Evolutionary conservation across 1,140 invertebrate species (phyloP).

Genomic region (Eupeodes corollae): DNA sequence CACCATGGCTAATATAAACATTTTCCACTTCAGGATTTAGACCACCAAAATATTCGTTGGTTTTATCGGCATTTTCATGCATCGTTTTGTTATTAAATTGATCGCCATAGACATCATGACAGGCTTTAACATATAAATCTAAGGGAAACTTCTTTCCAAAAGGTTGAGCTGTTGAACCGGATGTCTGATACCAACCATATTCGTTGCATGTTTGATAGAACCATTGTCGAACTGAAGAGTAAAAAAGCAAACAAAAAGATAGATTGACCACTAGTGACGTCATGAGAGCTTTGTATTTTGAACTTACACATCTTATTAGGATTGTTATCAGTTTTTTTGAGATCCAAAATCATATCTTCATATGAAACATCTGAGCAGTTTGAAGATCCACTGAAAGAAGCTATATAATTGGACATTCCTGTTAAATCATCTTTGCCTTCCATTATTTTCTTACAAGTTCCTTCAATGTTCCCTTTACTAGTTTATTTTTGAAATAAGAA

Average conservation of each 20-base stretch:
- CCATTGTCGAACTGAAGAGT: conserved; percentile 46
- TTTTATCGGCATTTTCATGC: conserved; percentile 36
- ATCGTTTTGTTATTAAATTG: conserved; percentile 22
- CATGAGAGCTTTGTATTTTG: not conserved
- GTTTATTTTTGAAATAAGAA: no score
- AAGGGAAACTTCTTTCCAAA: conserved; percentile 50
- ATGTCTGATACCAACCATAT: conserved; percentile 62
- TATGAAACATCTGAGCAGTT: conserved; percentile 24
- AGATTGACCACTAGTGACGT: not conserved
- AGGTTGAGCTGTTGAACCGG: conserved; percentile 44
- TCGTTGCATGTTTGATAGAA: conserved; percentile 62
- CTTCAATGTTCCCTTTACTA: conserved; percentile 26
- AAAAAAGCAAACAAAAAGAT: no score
- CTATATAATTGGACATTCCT: conserved; percentile 20
- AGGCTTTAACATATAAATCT: conserved; percentile 47
- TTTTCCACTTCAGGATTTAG: conserved; percentile 44
- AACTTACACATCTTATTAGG: conserved; percentile 21
- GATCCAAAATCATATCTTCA: conserved; percentile 12
- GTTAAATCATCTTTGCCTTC: conserved; percentile 19
- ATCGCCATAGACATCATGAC: conserved; percentile 51
- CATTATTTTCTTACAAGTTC: conserved; percentile 23
- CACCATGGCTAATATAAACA: conserved; percentile 52
- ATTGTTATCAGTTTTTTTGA: conserved; percentile 19
- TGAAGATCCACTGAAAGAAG: conserved; percentile 10
- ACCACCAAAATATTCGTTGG: conserved; percentile 50